Conservation (phyloP, 2,888 invertebrate species). For the Drosophila monieri region DNA sequence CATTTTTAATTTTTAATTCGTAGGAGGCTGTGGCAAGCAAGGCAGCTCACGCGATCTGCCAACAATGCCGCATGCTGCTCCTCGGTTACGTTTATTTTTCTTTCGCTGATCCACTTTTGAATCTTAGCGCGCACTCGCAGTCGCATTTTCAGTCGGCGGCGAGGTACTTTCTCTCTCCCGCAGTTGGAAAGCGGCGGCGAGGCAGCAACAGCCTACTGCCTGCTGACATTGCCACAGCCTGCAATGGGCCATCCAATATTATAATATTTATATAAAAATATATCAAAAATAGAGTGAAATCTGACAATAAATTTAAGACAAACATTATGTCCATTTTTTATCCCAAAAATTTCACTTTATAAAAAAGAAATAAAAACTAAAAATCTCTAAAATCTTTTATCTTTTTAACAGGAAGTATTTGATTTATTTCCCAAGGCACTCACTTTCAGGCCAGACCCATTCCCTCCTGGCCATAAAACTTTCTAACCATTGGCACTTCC, state of each 20-base stretch:
- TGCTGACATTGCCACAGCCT: constrained; percentile 48
- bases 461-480: constrained; percentile 56
- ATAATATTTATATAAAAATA: too few species aligned
- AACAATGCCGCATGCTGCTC: constrained; percentile 74
- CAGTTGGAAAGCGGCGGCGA: constrained; percentile 72
- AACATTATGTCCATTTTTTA: too few species aligned
- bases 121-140: constrained; percentile 63
- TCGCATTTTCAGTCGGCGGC: constrained; percentile 12
- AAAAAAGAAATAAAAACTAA: background rate
- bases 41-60: constrained; percentile 66
- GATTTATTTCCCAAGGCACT: constrained; percentile 17
- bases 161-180: constrained; percentile 72
- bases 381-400: background rate
- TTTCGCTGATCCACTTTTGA: constrained; percentile 78
- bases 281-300: too few species aligned
- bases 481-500: constrained; percentile 77
- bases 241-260: constrained; percentile 33
- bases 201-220: constrained; percentile 33
- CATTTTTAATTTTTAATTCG: constrained; percentile 33
- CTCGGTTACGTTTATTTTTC: constrained; percentile 79
- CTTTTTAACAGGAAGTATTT: constrained; percentile 26
- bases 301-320: too few species aligned
- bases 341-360: background rate
- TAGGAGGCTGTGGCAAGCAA: constrained; percentile 56
- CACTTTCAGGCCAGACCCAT: constrained; percentile 16